phyloP scores from a whole-genome alignment of 2,797 vertebrate genomes.

The Ataeniobius toweri region DNA sequence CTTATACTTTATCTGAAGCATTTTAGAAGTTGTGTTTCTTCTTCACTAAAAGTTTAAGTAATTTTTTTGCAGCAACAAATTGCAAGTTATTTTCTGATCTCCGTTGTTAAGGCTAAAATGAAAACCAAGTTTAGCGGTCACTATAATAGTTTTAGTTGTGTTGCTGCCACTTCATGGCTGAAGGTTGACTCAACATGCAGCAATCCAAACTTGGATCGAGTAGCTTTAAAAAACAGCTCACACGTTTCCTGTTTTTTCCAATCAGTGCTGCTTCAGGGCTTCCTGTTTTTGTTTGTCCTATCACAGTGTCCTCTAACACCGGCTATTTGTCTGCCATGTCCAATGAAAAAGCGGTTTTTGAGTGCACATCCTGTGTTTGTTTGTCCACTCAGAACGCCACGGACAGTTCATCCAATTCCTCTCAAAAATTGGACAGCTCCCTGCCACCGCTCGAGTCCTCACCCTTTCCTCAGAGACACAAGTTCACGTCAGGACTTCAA shows the following conservation, averaged over 20 bases:
- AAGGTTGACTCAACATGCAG: constrained; percentile 14
- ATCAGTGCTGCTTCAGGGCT: constrained; percentile 44
- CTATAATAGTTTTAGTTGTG: not conserved
- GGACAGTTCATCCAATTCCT: constrained; percentile 98
- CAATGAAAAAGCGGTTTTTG: constrained; percentile 54
- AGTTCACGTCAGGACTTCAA: constrained; percentile 86
- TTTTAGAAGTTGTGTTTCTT: not conserved
- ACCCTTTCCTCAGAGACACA: constrained; percentile 87
- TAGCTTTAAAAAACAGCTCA: constrained; percentile 47
- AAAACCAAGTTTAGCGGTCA: not conserved
- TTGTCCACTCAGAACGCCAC: constrained; percentile 87
- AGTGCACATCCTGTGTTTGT: constrained; percentile 71
- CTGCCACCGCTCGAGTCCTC: constrained; percentile 89
- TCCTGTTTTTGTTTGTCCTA: constrained; percentile 80
- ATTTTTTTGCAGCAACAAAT: not conserved
- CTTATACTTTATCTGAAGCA: not conserved
- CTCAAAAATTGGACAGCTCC: constrained; percentile 91
- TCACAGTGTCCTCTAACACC: constrained; percentile 34
- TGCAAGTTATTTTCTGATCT: too few species aligned
- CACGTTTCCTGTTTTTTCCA: constrained; percentile 73
- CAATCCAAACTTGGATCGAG: constrained; percentile 40
- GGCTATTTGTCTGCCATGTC: constrained; percentile 55
- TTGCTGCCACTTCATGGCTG: not conserved
- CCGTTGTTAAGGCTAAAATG: not conserved
- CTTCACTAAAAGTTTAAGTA: not conserved